Percentiles rank a stretch among this genome's conserved stretches.
These are phyloP conservation scores for Lepas anatifera DNA, from an alignment of 2,888 invertebrate species.

Conservation along the genomic window DNA sequence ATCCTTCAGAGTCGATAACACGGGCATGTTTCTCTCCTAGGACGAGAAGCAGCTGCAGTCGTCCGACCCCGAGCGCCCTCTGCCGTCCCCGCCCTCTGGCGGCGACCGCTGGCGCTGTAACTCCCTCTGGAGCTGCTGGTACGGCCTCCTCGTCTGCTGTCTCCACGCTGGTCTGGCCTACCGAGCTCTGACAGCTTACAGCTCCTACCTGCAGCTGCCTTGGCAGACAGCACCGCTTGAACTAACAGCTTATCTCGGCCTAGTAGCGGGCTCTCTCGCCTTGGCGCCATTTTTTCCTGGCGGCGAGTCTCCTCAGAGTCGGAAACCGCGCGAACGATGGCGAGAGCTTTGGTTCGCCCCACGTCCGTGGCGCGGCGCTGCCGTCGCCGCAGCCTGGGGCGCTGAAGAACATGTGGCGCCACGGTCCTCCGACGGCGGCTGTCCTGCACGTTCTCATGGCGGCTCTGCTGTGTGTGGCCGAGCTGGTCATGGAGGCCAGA, in stretches of 20 bases:
- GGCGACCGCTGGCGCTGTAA: background rate
- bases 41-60: background rate
- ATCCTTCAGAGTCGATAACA: too few species aligned
- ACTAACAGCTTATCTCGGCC: background rate
- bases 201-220: background rate
- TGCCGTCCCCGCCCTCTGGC: background rate
- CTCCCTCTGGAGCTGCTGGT: constrained; percentile 1
- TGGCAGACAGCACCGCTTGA: background rate
- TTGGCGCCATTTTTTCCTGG: background rate
- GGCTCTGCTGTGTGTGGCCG: constrained; percentile 39
- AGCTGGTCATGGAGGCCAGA: constrained; percentile 38
- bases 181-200: background rate
- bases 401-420: constrained; percentile 34
- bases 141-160: background rate
- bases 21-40: too few species aligned
- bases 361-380: constrained; percentile 2
- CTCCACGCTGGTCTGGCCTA: background rate
- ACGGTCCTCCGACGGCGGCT: constrained; percentile 40
- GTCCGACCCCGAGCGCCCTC: background rate
- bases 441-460: constrained; percentile 39
- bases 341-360: background rate
- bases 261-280: background rate
- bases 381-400: background rate
- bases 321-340: background rate
- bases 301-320: background rate